These are phyloP conservation scores for Clepsis dumicolana DNA, from an alignment of 2,888 invertebrate species.

Conservation along the genomic window DNA sequence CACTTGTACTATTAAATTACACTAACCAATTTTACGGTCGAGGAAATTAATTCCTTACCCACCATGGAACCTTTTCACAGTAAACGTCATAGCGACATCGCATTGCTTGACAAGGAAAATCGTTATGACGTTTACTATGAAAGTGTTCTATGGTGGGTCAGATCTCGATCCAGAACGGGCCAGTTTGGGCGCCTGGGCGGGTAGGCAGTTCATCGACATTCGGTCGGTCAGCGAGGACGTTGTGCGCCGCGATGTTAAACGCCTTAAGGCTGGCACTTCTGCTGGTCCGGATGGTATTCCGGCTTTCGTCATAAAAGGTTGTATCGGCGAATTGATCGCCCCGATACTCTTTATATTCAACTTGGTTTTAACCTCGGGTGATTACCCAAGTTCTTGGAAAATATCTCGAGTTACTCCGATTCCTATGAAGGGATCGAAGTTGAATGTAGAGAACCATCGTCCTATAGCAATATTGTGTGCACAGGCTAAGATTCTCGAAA, in stretches of 20 bases:
- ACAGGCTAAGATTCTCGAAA: constrained; percentile 7
- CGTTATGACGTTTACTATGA: too few species aligned
- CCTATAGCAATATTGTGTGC: background rate
- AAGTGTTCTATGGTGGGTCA: too few species aligned
- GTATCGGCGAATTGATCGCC: background rate
- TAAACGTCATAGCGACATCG: too few species aligned
- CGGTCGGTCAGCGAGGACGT: background rate
- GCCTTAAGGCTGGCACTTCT: background rate
- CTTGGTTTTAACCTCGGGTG: background rate
- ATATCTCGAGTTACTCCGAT: constrained; percentile 6
- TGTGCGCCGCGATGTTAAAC: background rate
- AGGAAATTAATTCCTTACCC: too few species aligned
- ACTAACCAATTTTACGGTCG: too few species aligned
- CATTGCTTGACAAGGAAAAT: too few species aligned
- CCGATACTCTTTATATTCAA: constrained; percentile 1
- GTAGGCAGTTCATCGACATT: background rate
- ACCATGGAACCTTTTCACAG: too few species aligned
- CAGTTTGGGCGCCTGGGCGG: background rate
- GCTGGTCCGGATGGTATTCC: background rate
- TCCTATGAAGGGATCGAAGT: background rate
- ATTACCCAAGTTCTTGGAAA: background rate
- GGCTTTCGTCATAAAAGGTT: background rate
- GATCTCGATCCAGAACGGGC: background rate
- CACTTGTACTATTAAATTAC: too few species aligned
- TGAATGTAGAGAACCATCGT: background rate